A percentile compares a stretch with the other conserved stretches of the same genome.
Conservation (phyloP, 2,113 vertebrate genomes). For the Sylvilagus bachmani region DNA sequence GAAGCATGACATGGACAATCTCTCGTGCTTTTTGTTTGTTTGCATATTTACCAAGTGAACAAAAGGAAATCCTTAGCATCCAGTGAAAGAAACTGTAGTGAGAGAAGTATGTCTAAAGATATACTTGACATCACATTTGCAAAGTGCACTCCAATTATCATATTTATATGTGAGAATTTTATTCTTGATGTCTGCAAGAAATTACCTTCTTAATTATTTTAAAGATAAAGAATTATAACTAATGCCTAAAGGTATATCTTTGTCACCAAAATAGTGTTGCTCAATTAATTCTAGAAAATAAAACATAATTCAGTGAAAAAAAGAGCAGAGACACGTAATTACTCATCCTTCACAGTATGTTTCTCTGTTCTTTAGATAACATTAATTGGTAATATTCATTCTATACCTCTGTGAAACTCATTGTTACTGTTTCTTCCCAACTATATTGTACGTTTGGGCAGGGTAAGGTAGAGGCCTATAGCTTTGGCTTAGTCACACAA, state of each 20-base stretch:
- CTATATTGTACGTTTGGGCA: background rate
- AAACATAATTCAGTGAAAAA: background rate
- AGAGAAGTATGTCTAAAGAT: background rate
- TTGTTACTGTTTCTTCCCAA: background rate
- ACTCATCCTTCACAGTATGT: background rate
- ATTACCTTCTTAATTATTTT: background rate
- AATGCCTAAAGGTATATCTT: background rate
- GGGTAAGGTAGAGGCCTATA: background rate
- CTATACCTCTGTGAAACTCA: background rate
- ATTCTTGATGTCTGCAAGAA: background rate
- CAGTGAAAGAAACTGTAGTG: background rate
- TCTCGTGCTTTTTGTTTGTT: background rate
- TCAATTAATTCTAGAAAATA: background rate
- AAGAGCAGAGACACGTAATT: background rate
- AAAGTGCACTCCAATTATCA: background rate
- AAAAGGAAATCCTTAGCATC: constrained; percentile 26
- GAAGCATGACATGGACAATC: background rate
- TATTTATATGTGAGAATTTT: background rate
- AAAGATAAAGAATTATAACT: background rate
- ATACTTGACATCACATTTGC: background rate
- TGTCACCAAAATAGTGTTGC: background rate
- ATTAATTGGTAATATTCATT: background rate
- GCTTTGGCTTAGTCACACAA: background rate
- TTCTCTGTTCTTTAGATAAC: background rate
- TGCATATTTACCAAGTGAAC: background rate